Evolutionary conservation across 2,797 vertebrate genomes (phyloP).

Genomic region (Sebastes iracundus): DNA sequence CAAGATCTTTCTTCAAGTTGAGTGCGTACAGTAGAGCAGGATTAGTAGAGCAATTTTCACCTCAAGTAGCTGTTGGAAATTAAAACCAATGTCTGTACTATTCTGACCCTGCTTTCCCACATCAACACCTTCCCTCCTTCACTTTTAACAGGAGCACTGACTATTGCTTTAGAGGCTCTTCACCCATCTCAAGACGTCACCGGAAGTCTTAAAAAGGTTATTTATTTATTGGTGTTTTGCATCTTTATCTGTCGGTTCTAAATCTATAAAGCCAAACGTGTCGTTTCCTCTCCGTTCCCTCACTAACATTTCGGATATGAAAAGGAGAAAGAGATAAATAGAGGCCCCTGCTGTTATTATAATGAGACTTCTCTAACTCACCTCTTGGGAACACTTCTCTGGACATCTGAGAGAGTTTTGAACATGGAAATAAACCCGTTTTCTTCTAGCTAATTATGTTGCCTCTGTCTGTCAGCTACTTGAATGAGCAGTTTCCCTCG

Average conservation of each 20-base stretch:
- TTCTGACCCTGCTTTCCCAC: not conserved
- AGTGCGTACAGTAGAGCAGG: not conserved
- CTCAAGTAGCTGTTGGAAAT: not conserved
- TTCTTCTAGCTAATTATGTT: conserved; percentile 44
- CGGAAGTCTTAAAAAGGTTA: not conserved
- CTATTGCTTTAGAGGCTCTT: not conserved
- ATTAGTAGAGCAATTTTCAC: not conserved
- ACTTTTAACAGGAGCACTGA: not conserved
- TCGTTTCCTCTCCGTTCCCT: not conserved
- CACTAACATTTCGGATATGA: not conserved
- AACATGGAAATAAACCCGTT: conserved; percentile 47
- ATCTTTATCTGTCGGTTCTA: not conserved
- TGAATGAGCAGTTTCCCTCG: conserved; percentile 14
- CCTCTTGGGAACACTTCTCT: conserved; percentile 38
- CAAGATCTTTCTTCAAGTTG: not conserved
- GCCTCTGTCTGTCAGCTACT: conserved; percentile 37
- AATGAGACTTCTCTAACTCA: conserved; percentile 34
- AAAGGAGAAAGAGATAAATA: conserved; percentile 21
- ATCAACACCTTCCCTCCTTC: not conserved
- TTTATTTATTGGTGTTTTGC: conserved; percentile 1
- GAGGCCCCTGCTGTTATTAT: conserved; percentile 12
- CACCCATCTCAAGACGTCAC: not conserved
- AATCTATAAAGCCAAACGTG: not conserved
- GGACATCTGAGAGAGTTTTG: conserved; percentile 34
- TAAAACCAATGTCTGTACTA: not conserved